Base-by-base conservation (phyloP, 2,797 vertebrate species). In the Periparus ater region DNA sequence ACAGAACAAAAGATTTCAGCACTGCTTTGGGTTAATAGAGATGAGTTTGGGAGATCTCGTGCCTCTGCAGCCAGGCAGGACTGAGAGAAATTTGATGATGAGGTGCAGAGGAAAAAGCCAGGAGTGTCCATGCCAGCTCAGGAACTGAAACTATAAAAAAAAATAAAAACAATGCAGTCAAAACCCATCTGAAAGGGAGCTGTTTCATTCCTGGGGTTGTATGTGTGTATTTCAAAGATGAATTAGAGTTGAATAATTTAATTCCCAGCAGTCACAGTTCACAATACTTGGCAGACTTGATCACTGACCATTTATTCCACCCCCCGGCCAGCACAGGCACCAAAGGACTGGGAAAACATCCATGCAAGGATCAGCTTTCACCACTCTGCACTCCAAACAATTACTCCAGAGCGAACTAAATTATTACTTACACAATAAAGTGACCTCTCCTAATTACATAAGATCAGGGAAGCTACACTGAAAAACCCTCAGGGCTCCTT, bases 121-220 rank as follows among this genome's bases (percentile, higher is more conserved):
- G 11, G 21, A 63, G 36, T 6, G 57, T n/a, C 22, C 62, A 45
- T 1, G 2, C 4, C 55, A 70, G 11, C 20, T 70, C 12, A 47
- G 61, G 50, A 91, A 55, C 22, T 27, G 55, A 70, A 73, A 36
- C 6, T 2, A 29, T 5, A 45, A 4, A 6, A 14, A 29, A 34
- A 23, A 63, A 6, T 1, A 34, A 23, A 63, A 6, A 1, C 38
- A 12, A 21, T 15, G 44, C 0, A 1, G 3, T 50, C 26, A 32
- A 27, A 62, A 68, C 29, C 18, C 17, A 22, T 15, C 51, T 53
- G 54, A 36, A 16, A 58, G 72, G 36, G 22, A 21, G 29, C 65
- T 10, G 6, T 32, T 85, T 83, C 17, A 7, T 34, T 60, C 34
- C 50, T 11, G 25, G 13, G 16, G 34, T 9, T 9, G 42, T 1